Evolutionary conservation across 2,888 invertebrate genomes (phyloP), one percentile per base, ranked within the genome.

Genomic region (Lumbricus terrestris): DNA sequence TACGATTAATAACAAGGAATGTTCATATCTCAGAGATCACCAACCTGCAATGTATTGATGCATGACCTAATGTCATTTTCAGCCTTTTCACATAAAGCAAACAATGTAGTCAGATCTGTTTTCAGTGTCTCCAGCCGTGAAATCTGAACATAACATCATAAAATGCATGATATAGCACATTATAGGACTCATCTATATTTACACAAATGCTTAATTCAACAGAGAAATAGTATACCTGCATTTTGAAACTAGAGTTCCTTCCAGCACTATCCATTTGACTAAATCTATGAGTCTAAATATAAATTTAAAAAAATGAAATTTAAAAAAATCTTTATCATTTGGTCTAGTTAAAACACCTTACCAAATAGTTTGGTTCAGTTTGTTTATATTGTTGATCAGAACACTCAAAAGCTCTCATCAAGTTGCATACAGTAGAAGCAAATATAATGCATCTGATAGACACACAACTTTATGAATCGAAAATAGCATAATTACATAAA

Each of bases 11-110:
- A 88, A 33, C 88, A 34, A 88, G 23, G 13, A 35, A 33, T 23
- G 23, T 40, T 37, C n/a, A 38, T 20, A 33, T 33, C 23, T 35
- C 15, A n/a, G 11, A n/a, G 69, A 69, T n/a, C n/a, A 69, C 69
- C 69, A 69, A 93, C 95, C 94, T 98, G 98, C 92, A 99, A 96
- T 88, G 98, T 96, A 34, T 98, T 97, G 90, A 99, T 96, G 94
- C 99, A 99, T 0, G 98, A 97, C 35, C 99, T 96, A 85, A 99
- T 97, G 95, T 99, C 99, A 93, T 98, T 97, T 90, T 96, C 96
- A 6, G 97, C 97, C 93, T 97, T 97, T 93, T 97, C 97, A 33
- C 97, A 97, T 91, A 99, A 95, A 13, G 97, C 96, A 69, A 97
- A 94, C 92, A 97, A 95, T 16, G 97, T 96, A 54, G 96, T 96